A percentile compares a stretch with the other conserved stretches of the same genome.
These are phyloP conservation scores for Entomobrya multifasciata DNA, from an alignment of 2,888 invertebrate genomes.

Conservation along the genomic window DNA sequence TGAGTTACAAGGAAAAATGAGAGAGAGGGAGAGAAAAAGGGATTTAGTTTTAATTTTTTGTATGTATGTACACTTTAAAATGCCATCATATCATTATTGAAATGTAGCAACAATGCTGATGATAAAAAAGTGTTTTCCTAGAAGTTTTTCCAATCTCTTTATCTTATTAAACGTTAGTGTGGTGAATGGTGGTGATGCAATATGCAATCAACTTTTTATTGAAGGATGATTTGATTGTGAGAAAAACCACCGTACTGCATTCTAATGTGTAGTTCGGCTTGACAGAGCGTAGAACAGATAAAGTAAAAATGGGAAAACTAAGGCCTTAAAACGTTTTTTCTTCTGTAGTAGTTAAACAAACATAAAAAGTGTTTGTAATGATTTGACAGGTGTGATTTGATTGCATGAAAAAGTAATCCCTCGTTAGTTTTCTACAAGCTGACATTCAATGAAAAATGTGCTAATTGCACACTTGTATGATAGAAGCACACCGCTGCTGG, in stretches of 20 bases:
- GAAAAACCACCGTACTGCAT: not conserved
- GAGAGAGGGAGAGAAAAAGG: not conserved
- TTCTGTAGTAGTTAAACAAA: not conserved
- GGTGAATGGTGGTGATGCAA: slow-evolving; percentile 37
- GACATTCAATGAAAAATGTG: not conserved
- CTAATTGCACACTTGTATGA: no score
- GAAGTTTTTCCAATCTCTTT: slow-evolving; percentile 70
- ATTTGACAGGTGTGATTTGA: slow-evolving; percentile 36
- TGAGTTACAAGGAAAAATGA: slow-evolving; percentile 23
- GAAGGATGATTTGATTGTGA: not conserved
- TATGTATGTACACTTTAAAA: slow-evolving; percentile 23
- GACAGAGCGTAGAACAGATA: not conserved
- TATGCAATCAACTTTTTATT: slow-evolving; percentile 61
- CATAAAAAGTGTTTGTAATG: slow-evolving; percentile 2
- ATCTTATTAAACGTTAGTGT: slow-evolving; percentile 61
- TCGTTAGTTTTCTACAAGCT: not conserved
- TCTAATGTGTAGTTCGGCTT: not conserved
- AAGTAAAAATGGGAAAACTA: not conserved
- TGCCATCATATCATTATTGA: slow-evolving; percentile 4
- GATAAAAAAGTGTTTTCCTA: slow-evolving; percentile 56
- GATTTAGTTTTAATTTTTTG: slow-evolving; percentile 12
- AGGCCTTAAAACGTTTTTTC: not conserved
- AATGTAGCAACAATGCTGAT: slow-evolving; percentile 46
- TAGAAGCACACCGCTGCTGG: no score
- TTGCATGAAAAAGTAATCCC: not conserved